Evolutionary conservation across 2,888 invertebrate genomes (phyloP), one percentile per base, ranked within the genome.

Genomic region (Cheilosia vulpina): DNA sequence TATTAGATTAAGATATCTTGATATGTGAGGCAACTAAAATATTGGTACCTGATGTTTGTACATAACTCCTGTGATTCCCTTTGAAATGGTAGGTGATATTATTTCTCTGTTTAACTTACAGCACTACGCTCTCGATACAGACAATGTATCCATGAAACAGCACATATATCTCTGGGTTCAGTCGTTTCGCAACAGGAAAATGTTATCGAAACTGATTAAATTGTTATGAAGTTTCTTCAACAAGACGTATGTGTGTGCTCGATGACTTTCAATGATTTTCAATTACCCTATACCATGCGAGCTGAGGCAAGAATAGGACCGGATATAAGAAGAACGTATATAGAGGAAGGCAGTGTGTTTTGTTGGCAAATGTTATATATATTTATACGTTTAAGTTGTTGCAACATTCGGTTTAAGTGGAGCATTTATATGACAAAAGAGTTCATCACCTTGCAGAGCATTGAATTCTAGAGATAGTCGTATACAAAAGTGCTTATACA

Each of bases 1-100:
- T 66, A 83, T 83, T 83, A 72, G 78, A 83, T 83, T 83, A 78
- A 83, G 82, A 82, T 78, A 82, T 82, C 53, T 50, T 53, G 38
- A 47, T 31, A 31, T 47, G 58, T 19, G 66, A 47, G 27, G 27
- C 27, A 71, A 52, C 43, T 71, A 60, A 57, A 47, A 47, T 43
- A 45, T 52, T 47, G 31, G 45, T 55, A 78, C 53, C 82, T 55
- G 41, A 63, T 78, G 60, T 66, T 66, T 65, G 66, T 34, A 52
- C 53, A 55, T 24, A 73, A 41, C 60, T 62, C 38, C 53, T 57
- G 65, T 71, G 71, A 71, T 78, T 63, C 55, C 50, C 52, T 41
- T 58, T 41, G 50, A 53, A 24, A 43, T 52, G n/a, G 62, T 17
- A 47, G 66, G 31, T 53, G 72, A 72, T 62, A 62, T 55, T 24